These are phyloP conservation scores for Caenorhabditis zanzibari DNA, from an alignment of 2,888 invertebrate species.

Conservation along the genomic window DNA sequence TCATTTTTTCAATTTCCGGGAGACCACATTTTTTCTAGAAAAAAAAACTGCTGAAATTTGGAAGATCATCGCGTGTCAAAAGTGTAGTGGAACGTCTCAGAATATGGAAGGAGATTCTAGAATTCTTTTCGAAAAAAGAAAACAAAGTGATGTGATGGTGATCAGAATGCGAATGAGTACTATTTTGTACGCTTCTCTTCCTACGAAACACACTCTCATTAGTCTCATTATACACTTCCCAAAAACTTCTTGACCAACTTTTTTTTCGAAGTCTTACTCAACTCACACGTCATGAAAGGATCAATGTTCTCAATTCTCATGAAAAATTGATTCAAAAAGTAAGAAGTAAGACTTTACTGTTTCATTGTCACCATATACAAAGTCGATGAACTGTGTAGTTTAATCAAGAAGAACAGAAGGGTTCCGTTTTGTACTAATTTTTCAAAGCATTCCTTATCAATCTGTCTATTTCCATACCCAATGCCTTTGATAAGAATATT, in stretches of 20 bases:
- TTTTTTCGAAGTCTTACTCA: neutral
- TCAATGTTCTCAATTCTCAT: neutral
- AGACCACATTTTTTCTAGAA: neutral
- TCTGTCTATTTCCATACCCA: constrained; percentile 15
- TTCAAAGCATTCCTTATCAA: constrained; percentile 28
- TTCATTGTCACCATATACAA: neutral
- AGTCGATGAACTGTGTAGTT: neutral
- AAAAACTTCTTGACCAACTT: constrained; percentile 1
- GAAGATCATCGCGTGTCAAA: constrained; percentile 29
- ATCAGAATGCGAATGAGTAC: constrained; percentile 42
- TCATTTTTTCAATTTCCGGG: constrained; percentile 12
- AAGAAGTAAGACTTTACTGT: too few species aligned
- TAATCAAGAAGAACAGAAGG: neutral
- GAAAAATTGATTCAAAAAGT: too few species aligned
- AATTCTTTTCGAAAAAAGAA: constrained; percentile 7
- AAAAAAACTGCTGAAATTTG: neutral
- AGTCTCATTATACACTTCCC: constrained; percentile 23
- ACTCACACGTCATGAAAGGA: constrained; percentile 14
- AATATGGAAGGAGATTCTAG: constrained; percentile 19
- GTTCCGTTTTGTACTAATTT: neutral
- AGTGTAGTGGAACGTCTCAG: constrained; percentile 29
- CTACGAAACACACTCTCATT: constrained; percentile 14
- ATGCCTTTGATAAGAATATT: constrained; percentile 10
- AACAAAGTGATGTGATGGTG: constrained; percentile 31
- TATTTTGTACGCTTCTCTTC: constrained; percentile 43